Conservation (phyloP, 1,140 invertebrate species). For the Microvelia longipes region DNA sequence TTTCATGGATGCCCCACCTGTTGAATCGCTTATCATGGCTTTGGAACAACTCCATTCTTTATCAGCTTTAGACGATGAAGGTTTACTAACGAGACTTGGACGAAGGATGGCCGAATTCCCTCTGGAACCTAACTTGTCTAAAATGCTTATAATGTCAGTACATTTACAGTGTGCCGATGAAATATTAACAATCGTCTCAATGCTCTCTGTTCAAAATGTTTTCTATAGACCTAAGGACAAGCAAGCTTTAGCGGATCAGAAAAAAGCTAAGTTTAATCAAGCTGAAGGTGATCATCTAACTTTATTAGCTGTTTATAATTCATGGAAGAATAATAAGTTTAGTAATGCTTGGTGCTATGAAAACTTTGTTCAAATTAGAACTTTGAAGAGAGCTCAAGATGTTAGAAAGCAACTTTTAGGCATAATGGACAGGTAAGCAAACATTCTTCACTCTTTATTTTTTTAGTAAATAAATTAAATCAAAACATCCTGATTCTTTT, state of each 20-base stretch:
- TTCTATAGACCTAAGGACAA: constrained; percentile 97
- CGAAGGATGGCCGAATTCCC: constrained; percentile 98
- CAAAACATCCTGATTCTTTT: too few species aligned
- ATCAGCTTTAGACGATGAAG: constrained; percentile 93
- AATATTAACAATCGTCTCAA: constrained; percentile 94
- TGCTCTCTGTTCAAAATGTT: constrained; percentile 97
- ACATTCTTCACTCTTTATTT: constrained; percentile 16
- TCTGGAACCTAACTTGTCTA: constrained; percentile 93
- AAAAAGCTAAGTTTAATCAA: constrained; percentile 98
- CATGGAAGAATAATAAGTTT: constrained; percentile 99
- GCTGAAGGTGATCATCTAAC: constrained; percentile 96
- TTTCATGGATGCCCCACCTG: constrained; percentile 99
- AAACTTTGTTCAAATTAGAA: constrained; percentile 97
- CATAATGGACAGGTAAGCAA: constrained; percentile 78
- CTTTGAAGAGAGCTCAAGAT: constrained; percentile 92
- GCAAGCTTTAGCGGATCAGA: constrained; percentile 93
- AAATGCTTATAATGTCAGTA: constrained; percentile 99
- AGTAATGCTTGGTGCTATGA: constrained; percentile 99
- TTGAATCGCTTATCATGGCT: constrained; percentile 92
- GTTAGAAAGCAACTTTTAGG: constrained; percentile 94
- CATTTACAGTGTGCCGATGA: constrained; percentile 97
- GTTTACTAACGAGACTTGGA: constrained; percentile 81
- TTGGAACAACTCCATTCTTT: constrained; percentile 92
- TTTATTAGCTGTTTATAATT: constrained; percentile 94
- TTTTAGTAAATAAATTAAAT: constrained; percentile 79